phyloP scores from a whole-genome alignment of 2,888 invertebrate genomes.

The Drosophila anomelani region DNA sequence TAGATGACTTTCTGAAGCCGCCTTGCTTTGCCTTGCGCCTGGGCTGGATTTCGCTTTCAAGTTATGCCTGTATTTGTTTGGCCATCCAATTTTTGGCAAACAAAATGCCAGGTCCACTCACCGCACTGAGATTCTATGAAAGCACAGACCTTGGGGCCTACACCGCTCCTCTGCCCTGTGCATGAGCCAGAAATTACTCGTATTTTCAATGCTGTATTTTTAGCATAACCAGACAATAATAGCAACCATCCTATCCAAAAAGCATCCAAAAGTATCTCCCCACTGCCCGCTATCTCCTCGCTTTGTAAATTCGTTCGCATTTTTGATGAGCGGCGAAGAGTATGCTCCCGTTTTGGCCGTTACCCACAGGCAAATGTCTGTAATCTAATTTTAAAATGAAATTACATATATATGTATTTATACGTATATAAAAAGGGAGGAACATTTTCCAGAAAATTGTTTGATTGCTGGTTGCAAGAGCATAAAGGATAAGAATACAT shows the following conservation, averaged over 20 bases:
- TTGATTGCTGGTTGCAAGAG: slow-evolving; percentile 46
- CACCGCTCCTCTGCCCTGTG: neutral
- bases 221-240: slow-evolving; percentile 44
- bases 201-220: slow-evolving; percentile 49
- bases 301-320: slow-evolving; percentile 43
- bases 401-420: slow-evolving; percentile 41
- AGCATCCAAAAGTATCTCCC: slow-evolving; percentile 1
- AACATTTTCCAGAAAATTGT: slow-evolving; percentile 52
- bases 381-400: slow-evolving; percentile 61
- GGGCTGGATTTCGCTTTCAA: slow-evolving; percentile 61
- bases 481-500: slow-evolving; percentile 44
- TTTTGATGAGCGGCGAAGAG: slow-evolving; percentile 47
- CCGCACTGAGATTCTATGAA: slow-evolving; percentile 30
- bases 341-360: slow-evolving; percentile 32
- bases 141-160: slow-evolving; percentile 43
- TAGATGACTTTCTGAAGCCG: slow-evolving; percentile 61
- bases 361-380: slow-evolving; percentile 41
- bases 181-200: slow-evolving; percentile 28
- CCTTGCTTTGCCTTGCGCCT: slow-evolving; percentile 29
- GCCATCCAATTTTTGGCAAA: slow-evolving; percentile 63
- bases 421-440: slow-evolving; percentile 7
- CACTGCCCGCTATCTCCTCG: slow-evolving; percentile 28
- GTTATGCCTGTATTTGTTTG: slow-evolving; percentile 60
- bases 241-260: slow-evolving; percentile 17
- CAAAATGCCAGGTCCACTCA: slow-evolving; percentile 52